Conservation (phyloP, 2,888 invertebrate species). For the Amphimallon solstitiale region DNA sequence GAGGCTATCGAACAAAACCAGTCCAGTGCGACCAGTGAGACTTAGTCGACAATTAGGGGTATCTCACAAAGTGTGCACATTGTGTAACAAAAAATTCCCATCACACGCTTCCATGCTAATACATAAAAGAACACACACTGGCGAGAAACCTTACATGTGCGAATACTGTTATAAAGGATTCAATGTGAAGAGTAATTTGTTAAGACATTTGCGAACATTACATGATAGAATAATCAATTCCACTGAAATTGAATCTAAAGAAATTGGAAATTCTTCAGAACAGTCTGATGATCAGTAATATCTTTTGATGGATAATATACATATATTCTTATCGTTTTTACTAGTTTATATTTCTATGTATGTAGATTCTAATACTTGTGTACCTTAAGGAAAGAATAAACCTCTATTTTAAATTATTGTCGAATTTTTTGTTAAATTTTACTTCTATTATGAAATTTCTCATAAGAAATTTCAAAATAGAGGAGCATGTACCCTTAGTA, state of each 20-base stretch:
- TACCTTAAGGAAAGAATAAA: no score
- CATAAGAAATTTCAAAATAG: no score
- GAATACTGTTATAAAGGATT: constrained; percentile 81
- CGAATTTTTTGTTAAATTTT: no score
- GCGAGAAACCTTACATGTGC: constrained; percentile 79
- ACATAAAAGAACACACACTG: constrained; percentile 79
- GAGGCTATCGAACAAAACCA: constrained; percentile 72
- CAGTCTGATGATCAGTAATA: background rate
- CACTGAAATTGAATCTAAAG: constrained; percentile 56
- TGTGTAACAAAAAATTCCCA: constrained; percentile 79
- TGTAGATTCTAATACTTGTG: no score
- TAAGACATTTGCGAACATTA: constrained; percentile 78
- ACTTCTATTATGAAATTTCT: no score
- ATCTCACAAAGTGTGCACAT: constrained; percentile 72
- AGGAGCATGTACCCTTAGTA: no score
- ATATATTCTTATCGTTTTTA: background rate
- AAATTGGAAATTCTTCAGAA: constrained; percentile 24
- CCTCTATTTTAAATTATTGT: no score
- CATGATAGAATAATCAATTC: constrained; percentile 74
- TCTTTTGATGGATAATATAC: background rate
- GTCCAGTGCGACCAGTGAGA: constrained; percentile 37
- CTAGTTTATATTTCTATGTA: background rate
- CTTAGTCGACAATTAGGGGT: constrained; percentile 62
- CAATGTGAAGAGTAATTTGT: constrained; percentile 80
- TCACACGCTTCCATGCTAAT: constrained; percentile 84